Base-by-base conservation (phyloP, 2,113 vertebrate genomes). In the Pyxicephalus adspersus region DNA sequence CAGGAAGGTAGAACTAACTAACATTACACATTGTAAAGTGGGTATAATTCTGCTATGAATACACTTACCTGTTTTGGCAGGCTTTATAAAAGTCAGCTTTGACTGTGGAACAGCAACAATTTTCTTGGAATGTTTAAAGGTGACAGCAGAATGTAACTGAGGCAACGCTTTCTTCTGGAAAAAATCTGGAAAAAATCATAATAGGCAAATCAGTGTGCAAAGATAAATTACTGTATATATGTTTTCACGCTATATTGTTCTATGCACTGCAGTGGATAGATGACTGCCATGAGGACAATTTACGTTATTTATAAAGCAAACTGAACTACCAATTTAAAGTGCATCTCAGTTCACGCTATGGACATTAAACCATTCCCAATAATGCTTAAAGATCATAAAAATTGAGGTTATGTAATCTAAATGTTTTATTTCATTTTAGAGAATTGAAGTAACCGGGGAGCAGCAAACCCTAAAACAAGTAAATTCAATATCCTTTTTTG, bases 21-120 rank as follows among this genome's bases (percentile, higher is more conserved):
- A n/a, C 57, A n/a, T n/a, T 58, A 58, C 9, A 45, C 38, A 1
- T n/a, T n/a, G 38, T 13, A 13, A 2, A 45, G 38, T 45, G 19
- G 57, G 9, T n/a, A 58, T 19, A n/a, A 57, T n/a, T 23, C 4
- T 23, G 8, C 20, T n/a, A 11, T 20, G 54, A 57, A 57, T 6
- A 34, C n/a, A 18, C 11, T 79, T 91, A 94, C 97, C 96, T 77
- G 94, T 94, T 89, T 96, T 95, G 31, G 87, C 45, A 0, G 94
- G 90, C 79, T 94, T 96, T 65, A 97, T 84, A 77, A 99, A 98
- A 0, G 88, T 94, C 85, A 99, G 90, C 38, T 83, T 92, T 1
- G 95, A 93, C 84, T 96, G 95, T 1, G 96, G 95, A 65, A 98
- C 88, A 5, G 93, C 92, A 85, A 90, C 82, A 13, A 94, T 0